phyloP scores from a whole-genome alignment of 2,113 vertebrate genomes.

The Cebidichthys violaceus region DNA sequence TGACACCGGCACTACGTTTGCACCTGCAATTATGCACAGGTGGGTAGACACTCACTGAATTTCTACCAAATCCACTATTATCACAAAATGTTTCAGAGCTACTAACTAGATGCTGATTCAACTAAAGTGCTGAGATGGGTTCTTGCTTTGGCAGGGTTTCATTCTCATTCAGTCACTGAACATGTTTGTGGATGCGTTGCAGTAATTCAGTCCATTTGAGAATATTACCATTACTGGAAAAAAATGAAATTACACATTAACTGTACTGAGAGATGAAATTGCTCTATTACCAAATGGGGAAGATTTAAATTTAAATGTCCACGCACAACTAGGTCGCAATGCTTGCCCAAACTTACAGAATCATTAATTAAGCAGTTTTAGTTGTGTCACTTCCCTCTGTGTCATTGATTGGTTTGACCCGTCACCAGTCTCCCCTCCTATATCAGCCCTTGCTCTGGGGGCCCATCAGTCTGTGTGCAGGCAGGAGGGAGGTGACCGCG shows the following conservation, averaged over 20 bases:
- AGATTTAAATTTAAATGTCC: constrained; percentile 59
- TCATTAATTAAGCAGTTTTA: constrained; percentile 8
- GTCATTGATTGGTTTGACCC: constrained; percentile 64
- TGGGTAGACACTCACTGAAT: constrained; percentile 3
- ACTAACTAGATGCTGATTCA: neutral
- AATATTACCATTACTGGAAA: constrained; percentile 28
- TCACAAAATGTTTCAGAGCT: neutral
- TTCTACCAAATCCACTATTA: neutral
- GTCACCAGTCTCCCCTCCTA: constrained; percentile 23
- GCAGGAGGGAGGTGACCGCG: neutral
- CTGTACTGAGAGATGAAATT: constrained; percentile 40
- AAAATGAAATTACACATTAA: constrained; percentile 37
- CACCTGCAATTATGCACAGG: neutral
- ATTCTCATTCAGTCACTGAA: constrained; percentile 12
- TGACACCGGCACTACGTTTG: too few relatives aligned
- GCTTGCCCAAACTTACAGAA: constrained; percentile 9
- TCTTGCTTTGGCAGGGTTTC: constrained; percentile 18
- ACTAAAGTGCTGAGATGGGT: constrained; percentile 8
- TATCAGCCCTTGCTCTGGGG: neutral
- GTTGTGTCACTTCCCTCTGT: neutral
- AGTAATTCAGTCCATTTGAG: constrained; percentile 29
- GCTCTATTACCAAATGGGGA: constrained; percentile 20
- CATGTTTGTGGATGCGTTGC: constrained; percentile 13
- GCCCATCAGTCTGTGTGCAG: constrained; percentile 28
- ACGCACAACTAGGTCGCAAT: constrained; percentile 9